phyloP scores from a whole-genome alignment of 2,888 invertebrate species.

The Tanytarsus gracilentus region DNA sequence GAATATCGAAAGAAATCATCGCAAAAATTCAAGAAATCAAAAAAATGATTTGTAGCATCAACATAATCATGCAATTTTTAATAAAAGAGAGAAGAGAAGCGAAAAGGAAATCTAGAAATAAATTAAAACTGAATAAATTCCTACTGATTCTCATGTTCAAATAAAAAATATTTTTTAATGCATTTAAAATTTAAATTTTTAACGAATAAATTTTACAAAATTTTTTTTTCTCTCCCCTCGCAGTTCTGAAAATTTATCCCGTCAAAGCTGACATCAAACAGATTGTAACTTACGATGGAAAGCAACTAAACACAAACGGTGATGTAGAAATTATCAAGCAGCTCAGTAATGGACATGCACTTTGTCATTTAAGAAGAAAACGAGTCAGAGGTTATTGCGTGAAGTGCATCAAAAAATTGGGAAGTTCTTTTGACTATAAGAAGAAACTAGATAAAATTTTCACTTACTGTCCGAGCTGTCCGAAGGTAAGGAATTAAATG shows the following conservation, averaged over 20 bases:
- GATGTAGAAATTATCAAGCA: slow-evolving; percentile 17
- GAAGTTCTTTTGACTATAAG: slow-evolving; percentile 30
- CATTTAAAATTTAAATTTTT: too few species aligned
- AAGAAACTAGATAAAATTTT: slow-evolving; percentile 35
- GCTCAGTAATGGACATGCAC: slow-evolving; percentile 34
- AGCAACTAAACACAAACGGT: not conserved
- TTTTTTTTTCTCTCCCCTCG: not conserved
- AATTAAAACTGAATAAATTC: slow-evolving; percentile 25
- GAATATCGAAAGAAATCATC: slow-evolving; percentile 8
- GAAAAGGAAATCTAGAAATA: too few species aligned
- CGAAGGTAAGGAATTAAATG: too few species aligned
- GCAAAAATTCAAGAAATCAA: too few species aligned
- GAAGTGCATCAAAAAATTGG: slow-evolving; percentile 36
- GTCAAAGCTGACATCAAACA: not conserved
- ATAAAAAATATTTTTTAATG: not conserved
- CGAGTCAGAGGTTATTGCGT: slow-evolving; percentile 41
- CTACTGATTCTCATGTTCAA: not conserved
- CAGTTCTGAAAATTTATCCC: not conserved
- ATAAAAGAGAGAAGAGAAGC: too few species aligned
- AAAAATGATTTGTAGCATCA: too few species aligned
- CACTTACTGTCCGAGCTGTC: slow-evolving; percentile 40
- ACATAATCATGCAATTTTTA: too few species aligned
- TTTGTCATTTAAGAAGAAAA: slow-evolving; percentile 37
- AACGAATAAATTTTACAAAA: not conserved
- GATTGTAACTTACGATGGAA: slow-evolving; percentile 19